phyloP scores from a whole-genome alignment of 2,113 vertebrate species.

The Tinamus guttatus region DNA sequence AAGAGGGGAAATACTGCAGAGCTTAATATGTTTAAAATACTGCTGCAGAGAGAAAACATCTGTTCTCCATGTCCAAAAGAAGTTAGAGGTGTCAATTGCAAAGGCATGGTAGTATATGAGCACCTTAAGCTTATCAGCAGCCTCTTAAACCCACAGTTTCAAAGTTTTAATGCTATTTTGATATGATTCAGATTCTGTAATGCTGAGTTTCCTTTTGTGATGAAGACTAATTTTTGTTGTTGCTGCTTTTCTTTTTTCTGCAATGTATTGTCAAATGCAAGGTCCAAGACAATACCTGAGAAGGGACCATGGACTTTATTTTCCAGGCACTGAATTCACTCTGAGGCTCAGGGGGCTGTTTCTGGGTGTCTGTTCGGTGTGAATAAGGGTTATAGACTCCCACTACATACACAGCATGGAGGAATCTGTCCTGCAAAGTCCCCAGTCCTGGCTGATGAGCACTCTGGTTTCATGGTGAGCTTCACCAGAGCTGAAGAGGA shows the following conservation, averaged over 20 bases:
- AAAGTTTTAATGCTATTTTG: background rate
- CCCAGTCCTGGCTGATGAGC: fast-evolving
- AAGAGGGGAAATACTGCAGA: background rate
- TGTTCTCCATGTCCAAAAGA: background rate
- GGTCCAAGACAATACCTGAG: background rate
- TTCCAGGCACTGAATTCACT: background rate
- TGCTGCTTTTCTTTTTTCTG: no score
- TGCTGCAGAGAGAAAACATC: background rate
- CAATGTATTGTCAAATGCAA: background rate
- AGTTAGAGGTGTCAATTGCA: background rate
- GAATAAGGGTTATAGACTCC: background rate
- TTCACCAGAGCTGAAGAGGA: background rate
- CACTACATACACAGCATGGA: background rate
- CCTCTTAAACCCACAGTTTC: background rate
- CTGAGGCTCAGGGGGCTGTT: background rate
- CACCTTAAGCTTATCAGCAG: background rate
- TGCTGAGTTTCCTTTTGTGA: background rate
- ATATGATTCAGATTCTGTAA: background rate
- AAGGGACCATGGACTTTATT: background rate
- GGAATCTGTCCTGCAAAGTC: background rate
- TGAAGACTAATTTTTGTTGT: background rate
- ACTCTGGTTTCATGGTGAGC: fast-evolving
- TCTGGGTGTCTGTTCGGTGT: background rate
- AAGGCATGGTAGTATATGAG: background rate
- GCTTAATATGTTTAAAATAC: background rate